phyloP scores from a whole-genome alignment of 1,140 invertebrate species.

The Drosophila gunungcola region DNA sequence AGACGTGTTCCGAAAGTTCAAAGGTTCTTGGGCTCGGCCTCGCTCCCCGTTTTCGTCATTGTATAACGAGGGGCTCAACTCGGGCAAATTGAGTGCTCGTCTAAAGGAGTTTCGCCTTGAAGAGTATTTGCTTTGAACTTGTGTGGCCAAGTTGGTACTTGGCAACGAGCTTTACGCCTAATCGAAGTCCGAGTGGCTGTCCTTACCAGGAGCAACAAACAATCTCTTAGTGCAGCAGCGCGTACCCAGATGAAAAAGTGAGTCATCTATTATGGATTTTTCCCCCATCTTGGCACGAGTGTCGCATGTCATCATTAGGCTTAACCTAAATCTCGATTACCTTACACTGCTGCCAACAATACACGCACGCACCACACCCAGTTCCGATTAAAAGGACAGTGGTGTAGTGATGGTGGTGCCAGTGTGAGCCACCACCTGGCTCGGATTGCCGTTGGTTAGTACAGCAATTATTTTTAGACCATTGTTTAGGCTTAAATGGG shows the following conservation, averaged over 20 bases:
- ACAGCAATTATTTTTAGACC: constrained; percentile 44
- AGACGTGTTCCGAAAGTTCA: constrained; percentile 65
- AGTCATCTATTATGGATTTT: constrained; percentile 77
- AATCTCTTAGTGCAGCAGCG: constrained; percentile 9
- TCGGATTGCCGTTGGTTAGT: constrained; percentile 18
- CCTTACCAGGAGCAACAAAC: constrained; percentile 46
- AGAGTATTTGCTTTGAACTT: constrained; percentile 72
- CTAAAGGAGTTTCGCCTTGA: constrained; percentile 58
- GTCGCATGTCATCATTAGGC: constrained; percentile 81
- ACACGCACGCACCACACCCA: constrained; percentile 78
- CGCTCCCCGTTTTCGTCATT: constrained; percentile 40
- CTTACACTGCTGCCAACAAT: constrained; percentile 47
- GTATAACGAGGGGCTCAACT: constrained; percentile 69
- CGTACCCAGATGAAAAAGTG: constrained; percentile 46
- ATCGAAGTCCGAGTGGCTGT: constrained; percentile 47
- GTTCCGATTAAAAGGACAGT: constrained; percentile 34
- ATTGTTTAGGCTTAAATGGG: constrained; percentile 25
- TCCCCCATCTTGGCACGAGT: constrained; percentile 58
- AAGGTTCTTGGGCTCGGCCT: constrained; percentile 59
- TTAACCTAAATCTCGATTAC: constrained; percentile 80
- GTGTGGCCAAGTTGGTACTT: constrained; percentile 51
- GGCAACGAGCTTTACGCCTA: constrained; percentile 35
- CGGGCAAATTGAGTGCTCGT: constrained; percentile 67
- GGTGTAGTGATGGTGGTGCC: not conserved
- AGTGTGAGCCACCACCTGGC: constrained; percentile 23